These are phyloP conservation scores for Brachionus calyciflorus DNA, from an alignment of 1,140 invertebrate genomes.

Conservation along the genomic window DNA sequence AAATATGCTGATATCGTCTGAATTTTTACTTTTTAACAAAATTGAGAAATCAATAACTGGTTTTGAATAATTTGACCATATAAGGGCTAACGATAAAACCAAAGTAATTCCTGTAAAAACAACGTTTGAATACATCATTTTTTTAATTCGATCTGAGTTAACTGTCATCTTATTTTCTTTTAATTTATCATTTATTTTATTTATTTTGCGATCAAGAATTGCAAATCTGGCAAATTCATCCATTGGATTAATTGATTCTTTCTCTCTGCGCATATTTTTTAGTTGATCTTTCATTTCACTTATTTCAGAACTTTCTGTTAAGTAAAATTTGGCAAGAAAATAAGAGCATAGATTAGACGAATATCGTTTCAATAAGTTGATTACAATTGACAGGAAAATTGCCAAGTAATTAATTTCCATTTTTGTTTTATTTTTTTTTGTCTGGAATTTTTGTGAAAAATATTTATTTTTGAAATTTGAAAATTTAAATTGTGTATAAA, in stretches of 20 bases:
- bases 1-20: neutral
- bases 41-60: constrained; percentile 36
- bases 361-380: constrained; percentile 27
- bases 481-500: no score
- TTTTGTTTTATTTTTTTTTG: constrained; percentile 21
- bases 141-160: constrained; percentile 21
- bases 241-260: constrained; percentile 3
- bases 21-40: neutral
- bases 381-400: constrained; percentile 8
- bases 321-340: neutral
- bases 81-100: neutral
- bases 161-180: constrained; percentile 7
- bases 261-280: neutral
- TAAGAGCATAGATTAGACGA: constrained; percentile 12
- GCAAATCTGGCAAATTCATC: constrained; percentile 44
- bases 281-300: neutral
- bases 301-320: neutral
- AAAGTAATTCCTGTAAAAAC: constrained; percentile 3
- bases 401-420: constrained; percentile 36
- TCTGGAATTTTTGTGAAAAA: no score
- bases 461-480: constrained; percentile 8
- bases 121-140: constrained; percentile 20
- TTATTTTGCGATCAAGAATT: constrained; percentile 36
- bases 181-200: constrained; percentile 26
- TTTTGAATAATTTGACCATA: constrained; percentile 41